Evolutionary conservation across 2,888 invertebrate genomes (phyloP).

Genomic region (Caenorhabditis sulstoni): DNA sequence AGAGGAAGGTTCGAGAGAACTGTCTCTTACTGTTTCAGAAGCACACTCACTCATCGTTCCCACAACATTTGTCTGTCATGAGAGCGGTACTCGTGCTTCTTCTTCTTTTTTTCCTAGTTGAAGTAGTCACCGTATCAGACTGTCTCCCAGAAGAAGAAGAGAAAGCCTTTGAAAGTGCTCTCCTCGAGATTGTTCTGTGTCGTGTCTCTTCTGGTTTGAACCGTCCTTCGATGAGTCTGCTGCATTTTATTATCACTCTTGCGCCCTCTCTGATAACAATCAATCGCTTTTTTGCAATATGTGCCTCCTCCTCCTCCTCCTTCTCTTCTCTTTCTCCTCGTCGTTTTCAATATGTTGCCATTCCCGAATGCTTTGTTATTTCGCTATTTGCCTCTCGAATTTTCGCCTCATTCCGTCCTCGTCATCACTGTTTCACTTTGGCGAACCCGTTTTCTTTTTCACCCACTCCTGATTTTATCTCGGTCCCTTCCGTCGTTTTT

Average conservation of each 20-base stretch:
- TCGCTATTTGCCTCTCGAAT: constrained; percentile 6
- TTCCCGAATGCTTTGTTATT: constrained; percentile 24
- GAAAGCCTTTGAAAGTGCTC: too few species aligned
- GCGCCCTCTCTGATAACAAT: constrained; percentile 42
- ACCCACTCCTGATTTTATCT: constrained; percentile 44
- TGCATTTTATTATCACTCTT: constrained; percentile 50
- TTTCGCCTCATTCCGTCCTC: constrained; percentile 6
- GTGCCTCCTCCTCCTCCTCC: constrained; percentile 41
- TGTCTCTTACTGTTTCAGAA: not conserved
- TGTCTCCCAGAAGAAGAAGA: too few species aligned
- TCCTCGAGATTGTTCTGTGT: not conserved
- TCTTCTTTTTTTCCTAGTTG: not conserved
- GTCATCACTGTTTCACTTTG: constrained; percentile 23
- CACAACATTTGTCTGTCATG: too few species aligned
- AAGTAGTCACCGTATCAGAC: too few species aligned
- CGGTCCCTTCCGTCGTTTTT: constrained; percentile 4
- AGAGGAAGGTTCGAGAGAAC: not conserved
- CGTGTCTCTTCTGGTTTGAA: constrained; percentile 23
- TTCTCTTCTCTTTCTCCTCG: constrained; percentile 12
- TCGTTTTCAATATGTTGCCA: constrained; percentile 27
- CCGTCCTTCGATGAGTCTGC: constrained; percentile 39
- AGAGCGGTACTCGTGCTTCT: not conserved
- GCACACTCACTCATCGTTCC: not conserved
- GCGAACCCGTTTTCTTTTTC: constrained; percentile 32
- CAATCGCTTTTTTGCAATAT: constrained; percentile 55